Base-by-base conservation (phyloP, 2,113 vertebrate genomes). In the Alosa alosa region DNA sequence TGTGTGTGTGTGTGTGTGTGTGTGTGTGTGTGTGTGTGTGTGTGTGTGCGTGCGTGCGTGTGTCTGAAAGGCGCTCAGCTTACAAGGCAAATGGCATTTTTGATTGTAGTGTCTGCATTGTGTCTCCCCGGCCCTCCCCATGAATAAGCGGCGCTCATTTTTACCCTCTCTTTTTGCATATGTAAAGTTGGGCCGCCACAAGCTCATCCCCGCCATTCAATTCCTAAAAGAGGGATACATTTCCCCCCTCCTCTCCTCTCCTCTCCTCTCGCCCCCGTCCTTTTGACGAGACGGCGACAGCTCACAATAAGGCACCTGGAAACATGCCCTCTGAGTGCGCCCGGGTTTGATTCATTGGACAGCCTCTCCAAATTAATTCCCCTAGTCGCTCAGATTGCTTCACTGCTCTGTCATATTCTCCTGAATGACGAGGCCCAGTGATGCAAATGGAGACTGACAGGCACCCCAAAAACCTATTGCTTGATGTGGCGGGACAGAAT, bases 301-400 rank as follows among this genome's bases (percentile, higher is more conserved):
- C 22, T 81, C 88, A 91, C 87, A 91, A 91, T 89, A 82, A 88
- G 82, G 85, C 87, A 87, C 78, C 81, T 87, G 85, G 89, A 89
- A 85, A 88, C 88, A 91, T 50, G 86, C 90, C 95, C 95, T 78
- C 68, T 36, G 93, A 95, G 94, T 97, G 96, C 95, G 96, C 97
- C 96, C 97, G 96, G 98, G 96, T 96, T 94, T 94, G 96, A 96
- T 98, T 96, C 97, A 97, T 96, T 94, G 95, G 96, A 97, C 96
- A 96, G 96, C 95, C 95, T 97, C 96, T 96, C 95, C 96, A 97
- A 98, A 98, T 99, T 97, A 99, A 99, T 98, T 96, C 96, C 96
- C 96, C 97, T 95, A 96, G 96, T 97, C 95, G 96, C 96, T 96
- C 96, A 95, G 97, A 98, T 98, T 98, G 97, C 97, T 96, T 95